Conservation (phyloP, 2,888 invertebrate species). For the Noctua janthina region DNA sequence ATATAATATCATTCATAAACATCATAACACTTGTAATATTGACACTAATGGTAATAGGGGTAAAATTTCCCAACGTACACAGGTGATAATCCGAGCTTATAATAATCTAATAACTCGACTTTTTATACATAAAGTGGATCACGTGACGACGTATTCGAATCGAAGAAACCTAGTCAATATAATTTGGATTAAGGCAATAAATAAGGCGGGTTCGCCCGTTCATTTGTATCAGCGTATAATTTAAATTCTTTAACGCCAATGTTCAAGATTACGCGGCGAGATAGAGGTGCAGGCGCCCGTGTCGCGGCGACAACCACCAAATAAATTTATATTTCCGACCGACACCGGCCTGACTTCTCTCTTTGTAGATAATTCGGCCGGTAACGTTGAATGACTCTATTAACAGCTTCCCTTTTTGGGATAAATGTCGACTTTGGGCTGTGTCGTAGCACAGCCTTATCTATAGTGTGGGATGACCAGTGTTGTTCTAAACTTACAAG, state of each 20-base stretch:
- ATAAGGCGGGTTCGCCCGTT: slow-evolving; percentile 88
- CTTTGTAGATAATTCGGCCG: slow-evolving; percentile 90
- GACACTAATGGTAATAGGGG: slow-evolving; percentile 55
- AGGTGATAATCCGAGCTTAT: slow-evolving; percentile 63
- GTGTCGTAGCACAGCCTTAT: slow-evolving; percentile 78
- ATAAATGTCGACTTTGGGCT: slow-evolving; percentile 87
- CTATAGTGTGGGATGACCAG: slow-evolving; percentile 76
- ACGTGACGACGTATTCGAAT: slow-evolving; percentile 83
- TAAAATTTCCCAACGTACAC: slow-evolving; percentile 63
- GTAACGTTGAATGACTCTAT: slow-evolving; percentile 91
- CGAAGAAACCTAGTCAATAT: slow-evolving; percentile 88
- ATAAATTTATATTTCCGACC: slow-evolving; percentile 90
- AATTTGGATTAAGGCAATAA: slow-evolving; percentile 90
- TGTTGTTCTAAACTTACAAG: slow-evolving; percentile 57
- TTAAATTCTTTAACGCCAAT: slow-evolving; percentile 91
- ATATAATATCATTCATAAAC: slow-evolving; percentile 59
- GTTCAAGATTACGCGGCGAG: slow-evolving; percentile 89
- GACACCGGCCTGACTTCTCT: slow-evolving; percentile 85
- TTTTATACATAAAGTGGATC: slow-evolving; percentile 72
- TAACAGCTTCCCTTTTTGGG: slow-evolving; percentile 90
- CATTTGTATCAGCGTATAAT: slow-evolving; percentile 90
- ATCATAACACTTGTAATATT: slow-evolving; percentile 52
- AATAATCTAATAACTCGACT: slow-evolving; percentile 59
- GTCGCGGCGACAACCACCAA: slow-evolving; percentile 88
- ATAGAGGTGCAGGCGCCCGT: slow-evolving; percentile 89